Evolutionary conservation across 2,113 vertebrate species (phyloP).

Genomic region (Leucoraja erinaceus): DNA sequence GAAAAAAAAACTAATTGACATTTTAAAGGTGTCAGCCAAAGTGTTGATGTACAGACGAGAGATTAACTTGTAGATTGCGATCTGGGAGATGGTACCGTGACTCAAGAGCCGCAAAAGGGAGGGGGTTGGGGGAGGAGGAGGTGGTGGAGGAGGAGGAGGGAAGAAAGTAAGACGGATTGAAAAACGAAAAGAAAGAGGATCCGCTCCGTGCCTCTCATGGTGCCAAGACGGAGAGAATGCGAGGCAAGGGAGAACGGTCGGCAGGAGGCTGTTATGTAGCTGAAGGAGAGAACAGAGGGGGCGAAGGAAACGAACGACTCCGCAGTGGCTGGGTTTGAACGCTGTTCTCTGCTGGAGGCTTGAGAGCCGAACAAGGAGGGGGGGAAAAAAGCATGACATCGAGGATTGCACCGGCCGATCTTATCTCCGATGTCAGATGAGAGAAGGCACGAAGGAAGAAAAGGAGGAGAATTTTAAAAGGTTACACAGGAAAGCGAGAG

Average conservation of each 20-base stretch:
- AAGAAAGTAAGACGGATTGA: too few relatives aligned
- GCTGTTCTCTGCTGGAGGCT: not conserved
- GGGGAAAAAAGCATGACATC: not conserved
- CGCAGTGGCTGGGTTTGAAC: not conserved
- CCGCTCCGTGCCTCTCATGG: not conserved
- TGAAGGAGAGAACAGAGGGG: not conserved
- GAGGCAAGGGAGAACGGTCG: not conserved
- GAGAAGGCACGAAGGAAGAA: too few relatives aligned
- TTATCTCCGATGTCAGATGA: not conserved
- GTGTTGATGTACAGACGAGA: not conserved
- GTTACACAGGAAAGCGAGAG: not conserved
- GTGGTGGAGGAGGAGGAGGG: not conserved
- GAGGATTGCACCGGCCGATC: not conserved
- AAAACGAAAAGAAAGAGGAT: not conserved
- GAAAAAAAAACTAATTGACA: conserved; percentile 16
- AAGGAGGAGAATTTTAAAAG: not conserved
- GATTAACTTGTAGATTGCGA: conserved; percentile 21
- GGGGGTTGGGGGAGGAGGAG: not conserved
- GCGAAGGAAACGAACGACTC: not conserved
- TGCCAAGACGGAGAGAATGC: conserved; percentile 15
- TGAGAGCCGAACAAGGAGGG: not conserved
- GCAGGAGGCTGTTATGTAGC: not conserved
- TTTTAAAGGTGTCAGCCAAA: conserved; percentile 14
- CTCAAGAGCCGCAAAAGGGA: not conserved
- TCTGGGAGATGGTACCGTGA: not conserved